A percentile compares a stretch with the other conserved stretches of the same genome.
Conservation (phyloP, 2,113 vertebrate genomes). For the Xyliphius kryptos region DNA sequence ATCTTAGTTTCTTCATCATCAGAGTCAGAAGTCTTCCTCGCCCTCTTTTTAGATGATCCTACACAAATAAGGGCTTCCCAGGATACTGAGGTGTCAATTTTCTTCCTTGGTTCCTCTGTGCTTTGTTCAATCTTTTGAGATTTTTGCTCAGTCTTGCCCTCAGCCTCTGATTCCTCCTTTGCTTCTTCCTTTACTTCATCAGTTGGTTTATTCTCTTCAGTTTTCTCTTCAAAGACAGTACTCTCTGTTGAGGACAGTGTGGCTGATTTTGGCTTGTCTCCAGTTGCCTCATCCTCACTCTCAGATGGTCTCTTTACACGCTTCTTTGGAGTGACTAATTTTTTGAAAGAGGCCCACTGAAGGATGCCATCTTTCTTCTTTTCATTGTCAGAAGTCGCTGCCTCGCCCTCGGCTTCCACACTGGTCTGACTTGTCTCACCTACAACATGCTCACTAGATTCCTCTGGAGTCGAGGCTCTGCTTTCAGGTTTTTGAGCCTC, state of each 20-base stretch:
- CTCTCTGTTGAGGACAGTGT: constrained; percentile 80
- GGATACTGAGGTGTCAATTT: constrained; percentile 87
- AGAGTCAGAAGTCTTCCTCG: constrained; percentile 84
- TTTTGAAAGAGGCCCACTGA: constrained; percentile 95
- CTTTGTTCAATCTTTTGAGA: constrained; percentile 68
- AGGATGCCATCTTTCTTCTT: constrained; percentile 87
- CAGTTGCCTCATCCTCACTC: constrained; percentile 79
- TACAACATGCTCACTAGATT: constrained; percentile 68
- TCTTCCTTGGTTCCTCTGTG: constrained; percentile 81
- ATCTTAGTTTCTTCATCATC: constrained; percentile 77
- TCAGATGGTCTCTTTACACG: constrained; percentile 81
- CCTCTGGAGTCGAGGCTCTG: constrained; percentile 82
- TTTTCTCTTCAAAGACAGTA: constrained; percentile 63
- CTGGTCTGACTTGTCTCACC: constrained; percentile 63
- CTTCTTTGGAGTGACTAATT: constrained; percentile 93
- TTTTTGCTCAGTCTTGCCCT: constrained; percentile 55
- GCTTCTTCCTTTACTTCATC: constrained; percentile 33
- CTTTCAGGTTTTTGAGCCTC: constrained; percentile 78
- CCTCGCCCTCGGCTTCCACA: constrained; percentile 70
- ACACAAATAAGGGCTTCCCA: constrained; percentile 97
- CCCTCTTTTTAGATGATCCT: constrained; percentile 87
- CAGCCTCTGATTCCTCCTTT: constrained; percentile 33
- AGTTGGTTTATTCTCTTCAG: constrained; percentile 64
- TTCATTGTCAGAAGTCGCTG: constrained; percentile 69
- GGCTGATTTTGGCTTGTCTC: constrained; percentile 76